Conservation (phyloP, 1,140 invertebrate species). For the Campodea augens region DNA sequence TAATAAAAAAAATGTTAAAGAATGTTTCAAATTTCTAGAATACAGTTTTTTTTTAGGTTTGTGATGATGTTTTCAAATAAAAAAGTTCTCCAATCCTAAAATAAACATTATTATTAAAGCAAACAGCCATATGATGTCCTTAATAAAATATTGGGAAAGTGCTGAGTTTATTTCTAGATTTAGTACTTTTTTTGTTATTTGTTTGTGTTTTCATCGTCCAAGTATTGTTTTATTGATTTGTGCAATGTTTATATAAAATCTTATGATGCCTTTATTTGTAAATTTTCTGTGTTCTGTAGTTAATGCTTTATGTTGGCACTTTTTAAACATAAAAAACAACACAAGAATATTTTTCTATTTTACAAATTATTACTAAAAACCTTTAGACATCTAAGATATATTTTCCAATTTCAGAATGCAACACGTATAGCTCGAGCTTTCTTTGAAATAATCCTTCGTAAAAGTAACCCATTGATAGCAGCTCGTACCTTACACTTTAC, state of each 20-base stretch:
- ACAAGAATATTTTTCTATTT: too few species aligned
- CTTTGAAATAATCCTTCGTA: slow-evolving; percentile 81
- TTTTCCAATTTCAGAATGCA: slow-evolving; percentile 49
- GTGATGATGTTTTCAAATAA: background rate
- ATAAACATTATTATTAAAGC: background rate
- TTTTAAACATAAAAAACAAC: too few species aligned
- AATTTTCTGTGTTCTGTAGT: background rate
- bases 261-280: too few species aligned
- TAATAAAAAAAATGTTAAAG: background rate
- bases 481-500: slow-evolving; percentile 57
- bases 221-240: too few species aligned
- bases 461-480: slow-evolving; percentile 76
- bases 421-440: slow-evolving; percentile 72
- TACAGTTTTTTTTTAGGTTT: background rate
- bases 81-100: slow-evolving; percentile 1
- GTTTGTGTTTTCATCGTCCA: too few species aligned
- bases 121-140: background rate
- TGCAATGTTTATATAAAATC: too few species aligned
- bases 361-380: too few species aligned
- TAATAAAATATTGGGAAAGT: background rate
- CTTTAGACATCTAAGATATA: too few species aligned
- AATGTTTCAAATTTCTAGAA: background rate
- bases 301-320: too few species aligned
- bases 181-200: too few species aligned
- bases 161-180: background rate